Conservation (phyloP, 2,888 invertebrate species). For the Conistra vaccinii region DNA sequence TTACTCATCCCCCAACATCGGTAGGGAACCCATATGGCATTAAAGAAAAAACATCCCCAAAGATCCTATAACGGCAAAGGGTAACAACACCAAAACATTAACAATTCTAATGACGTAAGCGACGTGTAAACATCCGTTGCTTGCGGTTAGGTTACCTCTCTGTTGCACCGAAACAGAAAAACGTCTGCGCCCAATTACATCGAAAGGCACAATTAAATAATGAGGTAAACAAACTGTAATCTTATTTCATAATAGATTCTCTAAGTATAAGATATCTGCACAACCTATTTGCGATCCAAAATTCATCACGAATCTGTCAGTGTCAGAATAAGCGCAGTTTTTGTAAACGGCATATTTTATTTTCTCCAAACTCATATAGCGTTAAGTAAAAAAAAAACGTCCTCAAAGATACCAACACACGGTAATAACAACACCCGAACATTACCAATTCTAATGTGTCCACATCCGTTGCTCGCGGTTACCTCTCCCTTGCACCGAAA, state of each 20-base stretch:
- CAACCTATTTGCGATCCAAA: neutral
- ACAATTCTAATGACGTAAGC: slow-evolving; percentile 46
- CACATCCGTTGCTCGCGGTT: slow-evolving; percentile 55
- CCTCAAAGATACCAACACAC: slow-evolving; percentile 18
- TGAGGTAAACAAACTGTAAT: neutral
- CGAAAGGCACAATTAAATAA: slow-evolving; percentile 67
- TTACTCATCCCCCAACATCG: neutral
- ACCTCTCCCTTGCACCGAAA: slow-evolving; percentile 68
- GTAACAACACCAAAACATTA: slow-evolving; percentile 35
- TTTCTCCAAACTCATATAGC: neutral
- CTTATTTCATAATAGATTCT: neutral
- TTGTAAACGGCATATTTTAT: neutral
- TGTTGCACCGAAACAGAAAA: slow-evolving; percentile 70
- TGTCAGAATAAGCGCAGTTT: neutral
- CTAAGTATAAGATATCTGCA: neutral
- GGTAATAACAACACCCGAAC: slow-evolving; percentile 37
- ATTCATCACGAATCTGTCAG: neutral
- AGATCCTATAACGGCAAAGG: slow-evolving; percentile 25
- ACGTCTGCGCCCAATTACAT: slow-evolving; percentile 81
- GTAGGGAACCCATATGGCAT: slow-evolving; percentile 5
- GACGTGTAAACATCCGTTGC: slow-evolving; percentile 41
- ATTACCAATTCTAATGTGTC: slow-evolving; percentile 57
- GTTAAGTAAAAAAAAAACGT: slow-evolving; percentile 34
- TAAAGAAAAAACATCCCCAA: slow-evolving; percentile 25
- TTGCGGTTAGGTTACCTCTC: slow-evolving; percentile 56